These are phyloP conservation scores for Ferdinandea cuprea DNA, from an alignment of 2,888 invertebrate genomes.

Conservation along the genomic window DNA sequence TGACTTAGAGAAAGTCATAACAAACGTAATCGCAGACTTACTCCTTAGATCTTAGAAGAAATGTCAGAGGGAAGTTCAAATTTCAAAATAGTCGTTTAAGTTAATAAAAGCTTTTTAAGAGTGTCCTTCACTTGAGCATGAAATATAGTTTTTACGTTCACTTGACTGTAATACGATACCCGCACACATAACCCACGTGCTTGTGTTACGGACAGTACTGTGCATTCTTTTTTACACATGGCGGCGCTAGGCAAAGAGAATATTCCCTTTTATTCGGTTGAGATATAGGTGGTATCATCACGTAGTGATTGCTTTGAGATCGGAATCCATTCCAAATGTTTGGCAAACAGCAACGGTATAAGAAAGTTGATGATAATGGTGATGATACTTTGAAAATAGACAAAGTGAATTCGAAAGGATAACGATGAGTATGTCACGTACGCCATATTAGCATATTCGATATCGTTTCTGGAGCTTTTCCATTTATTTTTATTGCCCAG, in stretches of 20 bases:
- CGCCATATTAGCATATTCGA: conserved; percentile 49
- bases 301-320: conserved; percentile 63
- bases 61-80: neutral
- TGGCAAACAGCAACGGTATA: conserved; percentile 19
- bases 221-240: neutral
- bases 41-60: neutral
- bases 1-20: neutral
- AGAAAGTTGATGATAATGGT: conserved; percentile 14
- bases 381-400: conserved; percentile 34
- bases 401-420: conserved; percentile 29
- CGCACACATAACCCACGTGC: no score
- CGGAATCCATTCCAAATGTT: conserved; percentile 47
- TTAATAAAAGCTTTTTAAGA: conserved; percentile 27
- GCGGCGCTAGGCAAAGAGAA: neutral
- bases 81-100: neutral
- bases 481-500: conserved; percentile 43
- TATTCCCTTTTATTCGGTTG: neutral
- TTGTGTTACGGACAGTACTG: neutral
- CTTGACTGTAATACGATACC: neutral
- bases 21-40: neutral
- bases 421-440: conserved; percentile 52
- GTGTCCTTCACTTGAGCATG: conserved; percentile 10
- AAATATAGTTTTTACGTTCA: conserved; percentile 14
- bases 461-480: conserved; percentile 50
- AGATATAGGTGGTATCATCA: conserved; percentile 45